Conservation (phyloP, 2,888 invertebrate genomes). For the Netelia inedita region DNA sequence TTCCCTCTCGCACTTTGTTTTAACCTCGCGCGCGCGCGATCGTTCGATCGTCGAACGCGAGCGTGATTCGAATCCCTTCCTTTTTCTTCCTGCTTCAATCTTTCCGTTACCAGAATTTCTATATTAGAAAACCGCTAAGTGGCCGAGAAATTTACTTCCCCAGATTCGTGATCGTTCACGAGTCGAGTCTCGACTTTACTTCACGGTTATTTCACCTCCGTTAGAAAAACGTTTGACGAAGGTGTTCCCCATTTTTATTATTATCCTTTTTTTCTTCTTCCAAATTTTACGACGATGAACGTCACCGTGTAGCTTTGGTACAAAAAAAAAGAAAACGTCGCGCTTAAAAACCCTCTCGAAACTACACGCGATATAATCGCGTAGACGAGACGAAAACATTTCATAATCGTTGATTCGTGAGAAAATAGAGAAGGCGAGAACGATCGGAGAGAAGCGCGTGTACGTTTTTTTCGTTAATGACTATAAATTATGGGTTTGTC, state of each 20-base stretch:
- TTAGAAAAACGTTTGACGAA: conserved; percentile 53
- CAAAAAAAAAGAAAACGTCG: conserved; percentile 55
- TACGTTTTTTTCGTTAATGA: conserved; percentile 78
- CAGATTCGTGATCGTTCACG: conserved; percentile 25
- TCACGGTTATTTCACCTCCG: conserved; percentile 27
- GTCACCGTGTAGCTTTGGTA: not conserved
- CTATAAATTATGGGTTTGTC: conserved; percentile 79
- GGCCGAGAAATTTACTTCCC: conserved; percentile 17
- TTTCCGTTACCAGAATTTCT: not conserved
- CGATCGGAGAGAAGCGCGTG: conserved; percentile 67
- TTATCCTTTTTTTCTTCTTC: not conserved
- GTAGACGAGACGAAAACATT: conserved; percentile 69
- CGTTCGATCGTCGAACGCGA: conserved; percentile 13
- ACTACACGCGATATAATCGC: conserved; percentile 64
- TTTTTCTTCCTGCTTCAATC: not conserved
- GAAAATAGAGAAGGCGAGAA: conserved; percentile 69
- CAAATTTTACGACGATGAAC: not conserved
- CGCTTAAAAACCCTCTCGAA: conserved; percentile 70
- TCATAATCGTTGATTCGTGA: conserved; percentile 75
- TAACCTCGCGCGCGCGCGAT: conserved; percentile 21
- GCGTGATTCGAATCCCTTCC: not conserved
- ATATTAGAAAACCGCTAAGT: not conserved
- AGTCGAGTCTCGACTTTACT: conserved; percentile 35
- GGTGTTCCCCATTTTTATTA: not conserved
- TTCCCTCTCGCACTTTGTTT: conserved; percentile 31